These are phyloP conservation scores for Campylorhamphus procurvoides DNA, from an alignment of 2,113 vertebrate species.

Conservation along the genomic window DNA sequence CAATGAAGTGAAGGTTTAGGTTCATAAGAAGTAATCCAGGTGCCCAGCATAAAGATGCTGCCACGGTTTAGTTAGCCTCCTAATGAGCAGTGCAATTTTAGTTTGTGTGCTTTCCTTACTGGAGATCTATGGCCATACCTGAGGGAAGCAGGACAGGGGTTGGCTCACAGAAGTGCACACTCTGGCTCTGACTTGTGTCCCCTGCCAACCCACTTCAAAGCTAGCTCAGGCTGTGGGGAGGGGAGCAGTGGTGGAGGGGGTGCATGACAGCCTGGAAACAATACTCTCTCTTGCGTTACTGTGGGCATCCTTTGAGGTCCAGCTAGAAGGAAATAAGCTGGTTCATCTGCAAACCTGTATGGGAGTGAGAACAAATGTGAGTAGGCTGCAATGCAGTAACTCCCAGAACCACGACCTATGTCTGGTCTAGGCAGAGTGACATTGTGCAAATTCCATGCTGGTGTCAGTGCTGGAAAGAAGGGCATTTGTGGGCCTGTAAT, in stretches of 20 bases:
- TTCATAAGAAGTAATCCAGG: neutral
- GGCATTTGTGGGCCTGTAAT: neutral
- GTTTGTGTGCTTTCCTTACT: neutral
- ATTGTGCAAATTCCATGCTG: fast-evolving
- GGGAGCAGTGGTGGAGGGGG: neutral
- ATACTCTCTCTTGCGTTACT: neutral
- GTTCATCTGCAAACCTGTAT: neutral
- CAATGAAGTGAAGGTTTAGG: neutral
- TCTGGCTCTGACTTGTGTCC: neutral
- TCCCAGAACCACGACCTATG: neutral
- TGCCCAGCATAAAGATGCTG: neutral
- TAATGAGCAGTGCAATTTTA: constrained; percentile 10
- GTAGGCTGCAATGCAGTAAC: neutral
- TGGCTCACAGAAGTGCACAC: neutral
- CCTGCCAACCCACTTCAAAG: constrained; percentile 41
- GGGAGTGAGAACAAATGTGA: neutral
- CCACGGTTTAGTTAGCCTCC: neutral
- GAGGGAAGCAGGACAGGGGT: neutral
- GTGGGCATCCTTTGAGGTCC: neutral
- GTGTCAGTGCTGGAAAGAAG: neutral
- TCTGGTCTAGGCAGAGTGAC: neutral
- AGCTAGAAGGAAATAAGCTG: neutral
- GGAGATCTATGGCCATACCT: neutral
- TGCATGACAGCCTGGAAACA: constrained; percentile 33
- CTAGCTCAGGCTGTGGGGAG: neutral